These are phyloP conservation scores for Malurus alboscapulatus DNA, from an alignment of 2,113 vertebrate species.

Conservation along the genomic window DNA sequence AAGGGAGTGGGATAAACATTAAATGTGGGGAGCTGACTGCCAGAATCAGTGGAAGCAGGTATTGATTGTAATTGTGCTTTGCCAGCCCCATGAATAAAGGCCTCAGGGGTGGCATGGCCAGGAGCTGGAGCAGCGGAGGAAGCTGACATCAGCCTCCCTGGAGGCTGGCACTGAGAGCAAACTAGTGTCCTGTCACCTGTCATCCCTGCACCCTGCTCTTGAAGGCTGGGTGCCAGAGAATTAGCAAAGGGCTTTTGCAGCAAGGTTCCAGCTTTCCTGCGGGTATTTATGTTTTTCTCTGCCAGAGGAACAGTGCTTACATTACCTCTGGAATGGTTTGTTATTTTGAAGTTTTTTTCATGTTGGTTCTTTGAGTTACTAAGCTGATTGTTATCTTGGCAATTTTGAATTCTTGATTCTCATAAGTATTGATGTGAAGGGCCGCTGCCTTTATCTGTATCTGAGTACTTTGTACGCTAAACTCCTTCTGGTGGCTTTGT, in stretches of 20 bases:
- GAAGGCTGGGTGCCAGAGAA: not conserved
- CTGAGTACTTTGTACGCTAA: not conserved
- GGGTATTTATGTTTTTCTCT: not conserved
- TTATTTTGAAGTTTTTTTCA: not conserved
- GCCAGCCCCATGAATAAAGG: not conserved
- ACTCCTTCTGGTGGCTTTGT: not conserved
- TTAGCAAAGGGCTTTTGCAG: not conserved
- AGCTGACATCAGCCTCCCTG: not conserved
- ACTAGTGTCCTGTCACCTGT: not conserved
- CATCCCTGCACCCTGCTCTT: rapidly evolving
- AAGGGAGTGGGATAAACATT: not conserved
- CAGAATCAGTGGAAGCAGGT: not conserved
- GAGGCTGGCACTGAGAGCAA: not conserved
- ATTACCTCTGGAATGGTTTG: not conserved
- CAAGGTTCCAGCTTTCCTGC: not conserved
- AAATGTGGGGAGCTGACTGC: not conserved
- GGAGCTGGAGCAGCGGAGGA: not conserved
- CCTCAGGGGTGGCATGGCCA: rapidly evolving
- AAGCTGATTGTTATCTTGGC: not conserved
- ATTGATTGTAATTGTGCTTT: not conserved
- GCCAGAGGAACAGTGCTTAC: not conserved
- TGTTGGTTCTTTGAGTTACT: not conserved
- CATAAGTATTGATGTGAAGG: not conserved
- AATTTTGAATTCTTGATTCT: not conserved
- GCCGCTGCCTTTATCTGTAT: not conserved